Evolutionary conservation across 2,113 vertebrate genomes (phyloP), one percentile per base, ranked within the genome.

Genomic region (Pollimyrus isidori): DNA sequence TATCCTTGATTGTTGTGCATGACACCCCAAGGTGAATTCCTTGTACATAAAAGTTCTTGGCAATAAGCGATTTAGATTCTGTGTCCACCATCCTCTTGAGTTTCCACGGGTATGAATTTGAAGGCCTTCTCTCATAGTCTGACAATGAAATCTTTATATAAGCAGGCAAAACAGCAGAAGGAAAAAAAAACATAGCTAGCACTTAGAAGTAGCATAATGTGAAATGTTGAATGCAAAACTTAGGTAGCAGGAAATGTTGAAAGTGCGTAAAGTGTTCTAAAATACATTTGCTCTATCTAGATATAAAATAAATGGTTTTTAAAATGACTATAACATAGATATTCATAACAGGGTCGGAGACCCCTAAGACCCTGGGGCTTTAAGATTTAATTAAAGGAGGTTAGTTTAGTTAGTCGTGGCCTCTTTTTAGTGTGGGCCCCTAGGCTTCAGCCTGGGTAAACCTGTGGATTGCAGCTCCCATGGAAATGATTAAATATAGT

Each of bases 111-210:
- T 58, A 99, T 93, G 65, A 97, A 91, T 50, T 97, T 97, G 92
- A 99, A 99, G 19, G 98, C 97, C 93, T 99, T 98, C 93, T 99
- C 98, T 42, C 98, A 99, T 65, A 26, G 95, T 88, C 96, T 98
- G 86, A 97, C 98, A 96, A 99, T 98, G 90, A 99, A 99, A 93
- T 99, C 98, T 94, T 98, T 99, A 92, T 76, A 39, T 26, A 39
- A 76, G 30, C 69, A 35, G 69, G 39, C 30, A 76, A 76, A 39
- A 39, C 69, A 76, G 30, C 5, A 39, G 69, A 76, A 11, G 26
- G 56, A 58, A 3, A 65, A 65, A 23, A 58, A 65, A 26, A 11
- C 7, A 30, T 19, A 39, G 13, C 13, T 17, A 76, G 30, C 69
- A 39, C 13, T 39, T 35, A 7, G 58, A 88, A n/a, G 0, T 17